Percentiles rank a stretch among this genome's conserved stretches.
Conservation (phyloP, 1,140 invertebrate species). For the Drosophila ambigua region DNA sequence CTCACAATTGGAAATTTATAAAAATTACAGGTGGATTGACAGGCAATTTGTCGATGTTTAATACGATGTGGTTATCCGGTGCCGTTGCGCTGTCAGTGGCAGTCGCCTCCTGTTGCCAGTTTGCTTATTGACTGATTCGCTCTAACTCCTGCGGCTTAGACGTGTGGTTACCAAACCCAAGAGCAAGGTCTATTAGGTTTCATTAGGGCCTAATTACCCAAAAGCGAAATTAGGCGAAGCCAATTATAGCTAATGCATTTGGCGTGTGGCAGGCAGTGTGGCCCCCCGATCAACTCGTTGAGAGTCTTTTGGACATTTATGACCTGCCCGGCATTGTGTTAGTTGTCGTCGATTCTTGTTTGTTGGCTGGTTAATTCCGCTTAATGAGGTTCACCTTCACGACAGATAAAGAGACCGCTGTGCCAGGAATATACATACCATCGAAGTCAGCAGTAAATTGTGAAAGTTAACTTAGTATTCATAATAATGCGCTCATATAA, state of each 20-base stretch:
- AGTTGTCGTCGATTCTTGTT: neutral
- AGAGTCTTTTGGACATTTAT: constrained; percentile 47
- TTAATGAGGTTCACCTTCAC: constrained; percentile 20
- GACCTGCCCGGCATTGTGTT: constrained; percentile 50
- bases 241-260: constrained; percentile 80
- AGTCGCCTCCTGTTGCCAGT: constrained; percentile 26
- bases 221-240: constrained; percentile 74
- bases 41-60: constrained; percentile 76
- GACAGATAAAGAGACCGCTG: constrained; percentile 5
- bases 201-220: constrained; percentile 75
- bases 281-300: neutral
- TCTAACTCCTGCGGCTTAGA: constrained; percentile 39
- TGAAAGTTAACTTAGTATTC: too few species aligned
- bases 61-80: constrained; percentile 61
- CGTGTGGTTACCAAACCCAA: constrained; percentile 37
- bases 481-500: too few species aligned
- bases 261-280: constrained; percentile 14
- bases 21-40: constrained; percentile 81
- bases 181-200: constrained; percentile 59
- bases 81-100: constrained; percentile 8
- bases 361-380: neutral
- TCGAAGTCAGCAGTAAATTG: too few species aligned
- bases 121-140: constrained; percentile 60
- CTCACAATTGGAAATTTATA: constrained; percentile 72
- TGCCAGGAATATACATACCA: too few species aligned